Evolutionary conservation across 2,797 vertebrate genomes (phyloP).

Genomic region (Saguinus oedipus): DNA sequence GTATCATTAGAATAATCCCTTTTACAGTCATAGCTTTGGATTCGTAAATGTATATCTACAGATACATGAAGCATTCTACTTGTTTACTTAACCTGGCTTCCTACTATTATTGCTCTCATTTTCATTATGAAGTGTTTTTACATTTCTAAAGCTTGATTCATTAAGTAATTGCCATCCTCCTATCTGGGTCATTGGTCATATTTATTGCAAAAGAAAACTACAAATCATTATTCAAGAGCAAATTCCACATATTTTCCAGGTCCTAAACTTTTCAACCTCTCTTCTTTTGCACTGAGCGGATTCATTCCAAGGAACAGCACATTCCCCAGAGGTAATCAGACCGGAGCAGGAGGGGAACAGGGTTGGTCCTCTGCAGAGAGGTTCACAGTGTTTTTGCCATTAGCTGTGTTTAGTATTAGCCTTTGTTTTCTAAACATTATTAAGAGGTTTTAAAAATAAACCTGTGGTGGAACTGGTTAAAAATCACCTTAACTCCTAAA

Average conservation of each 20-base stretch:
- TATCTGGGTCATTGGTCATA: constrained; percentile 75
- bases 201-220: constrained; percentile 78
- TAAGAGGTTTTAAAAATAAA: constrained; percentile 54
- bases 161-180: constrained; percentile 67
- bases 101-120: constrained; percentile 57
- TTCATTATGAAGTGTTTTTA: constrained; percentile 60
- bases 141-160: constrained; percentile 74
- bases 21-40: constrained; percentile 56
- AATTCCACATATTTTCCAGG: constrained; percentile 77
- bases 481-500: constrained; percentile 44
- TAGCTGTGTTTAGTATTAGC: background rate
- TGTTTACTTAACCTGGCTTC: constrained; percentile 67
- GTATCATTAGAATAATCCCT: background rate
- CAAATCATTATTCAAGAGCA: constrained; percentile 72
- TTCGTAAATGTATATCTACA: constrained; percentile 54
- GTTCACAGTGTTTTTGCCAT: background rate
- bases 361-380: background rate
- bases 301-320: constrained; percentile 63
- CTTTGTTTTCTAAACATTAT: constrained; percentile 51
- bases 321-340: constrained; percentile 72
- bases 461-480: constrained; percentile 35
- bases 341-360: background rate
- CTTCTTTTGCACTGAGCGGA: constrained; percentile 53
- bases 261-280: constrained; percentile 73
- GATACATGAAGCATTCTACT: background rate